Evolutionary conservation across 2,888 invertebrate species (phyloP), one percentile per base, ranked within the genome.

Genomic region (Ceraclea dissimilis): DNA sequence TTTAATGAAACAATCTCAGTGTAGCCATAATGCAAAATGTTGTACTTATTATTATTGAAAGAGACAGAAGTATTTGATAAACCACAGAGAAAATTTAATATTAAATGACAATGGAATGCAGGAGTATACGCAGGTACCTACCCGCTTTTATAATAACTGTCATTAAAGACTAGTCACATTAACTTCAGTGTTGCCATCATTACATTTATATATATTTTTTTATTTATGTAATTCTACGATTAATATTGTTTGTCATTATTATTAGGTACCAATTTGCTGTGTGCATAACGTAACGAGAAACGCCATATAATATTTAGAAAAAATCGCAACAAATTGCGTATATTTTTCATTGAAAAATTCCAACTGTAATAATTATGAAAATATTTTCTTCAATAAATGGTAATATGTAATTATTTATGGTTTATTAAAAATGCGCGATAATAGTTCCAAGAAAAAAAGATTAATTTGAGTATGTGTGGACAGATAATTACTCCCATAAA

Each of bases 81-180:
- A 39, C 39, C 39, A 39, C 39, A 39, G 39, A 39, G 39, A 39
- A 39, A 39, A 39, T 39, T 39, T 39, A 39, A 39, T 39, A 39
- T 39, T 31, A 39, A 39, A 39, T 13, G 39, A 39, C 39, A 39
- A n/a, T 16, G 39, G 39, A 39, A 39, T 39, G 39, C 13, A 4
- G 39, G 10, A 6, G 26, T 26, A 8, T n/a, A n/a, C n/a, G n/a
- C 8, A 8, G 39, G 39, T 39, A 39, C 39, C 39, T 39, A 39
- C 39, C 16, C n/a, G n/a, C n/a, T n/a, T n/a, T 39, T 13, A 39
- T 39, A 39, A 39, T 39, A 39, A 16, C 39, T 39, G 39, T 16
- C 39, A 39, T 39, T 39, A 39, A 39, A 39, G 5, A 39, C 39
- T 26, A 26, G 26, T 26, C 4, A 26, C 10, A 26, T 26, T 26